Evolutionary conservation across 2,888 invertebrate species (phyloP).

Genomic region (Polydesmus complanatus): DNA sequence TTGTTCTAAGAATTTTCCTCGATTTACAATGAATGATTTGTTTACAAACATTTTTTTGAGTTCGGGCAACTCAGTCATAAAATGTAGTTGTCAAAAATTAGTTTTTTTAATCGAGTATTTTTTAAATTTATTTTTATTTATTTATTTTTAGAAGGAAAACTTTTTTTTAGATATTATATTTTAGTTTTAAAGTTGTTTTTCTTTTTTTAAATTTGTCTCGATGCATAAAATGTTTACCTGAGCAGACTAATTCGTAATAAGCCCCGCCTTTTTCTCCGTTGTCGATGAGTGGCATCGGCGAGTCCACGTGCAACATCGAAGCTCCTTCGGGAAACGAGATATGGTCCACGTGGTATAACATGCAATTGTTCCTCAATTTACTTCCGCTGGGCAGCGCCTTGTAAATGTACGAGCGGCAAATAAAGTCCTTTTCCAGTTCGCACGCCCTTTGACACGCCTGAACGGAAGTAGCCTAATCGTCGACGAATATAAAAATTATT

Average conservation of each 20-base stretch:
- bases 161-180: too few species aligned
- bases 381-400: conserved; percentile 39
- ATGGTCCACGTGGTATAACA: conserved; percentile 81
- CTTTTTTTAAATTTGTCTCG: background rate
- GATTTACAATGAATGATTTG: too few species aligned
- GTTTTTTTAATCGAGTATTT: too few species aligned
- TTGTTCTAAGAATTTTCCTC: too few species aligned
- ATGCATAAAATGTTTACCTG: conserved; percentile 46
- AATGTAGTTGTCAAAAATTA: too few species aligned
- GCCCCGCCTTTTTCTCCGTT: conserved; percentile 78
- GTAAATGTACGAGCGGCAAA: conserved; percentile 64
- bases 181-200: too few species aligned
- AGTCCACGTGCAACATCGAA: conserved; percentile 67
- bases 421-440: conserved; percentile 82
- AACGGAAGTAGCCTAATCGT: conserved; percentile 59
- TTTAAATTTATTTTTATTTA: too few species aligned
- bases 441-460: conserved; percentile 79
- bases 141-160: too few species aligned
- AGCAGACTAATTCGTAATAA: conserved; percentile 81
- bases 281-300: conserved; percentile 76
- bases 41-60: too few species aligned
- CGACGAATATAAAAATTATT: too few species aligned
- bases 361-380: conserved; percentile 75
- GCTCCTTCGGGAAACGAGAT: conserved; percentile 83
- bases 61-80: too few species aligned